A percentile compares a stretch with the other conserved stretches of the same genome.
These are phyloP conservation scores for Urophycis tenuis DNA, from an alignment of 2,797 vertebrate genomes.

Conservation along the genomic window DNA sequence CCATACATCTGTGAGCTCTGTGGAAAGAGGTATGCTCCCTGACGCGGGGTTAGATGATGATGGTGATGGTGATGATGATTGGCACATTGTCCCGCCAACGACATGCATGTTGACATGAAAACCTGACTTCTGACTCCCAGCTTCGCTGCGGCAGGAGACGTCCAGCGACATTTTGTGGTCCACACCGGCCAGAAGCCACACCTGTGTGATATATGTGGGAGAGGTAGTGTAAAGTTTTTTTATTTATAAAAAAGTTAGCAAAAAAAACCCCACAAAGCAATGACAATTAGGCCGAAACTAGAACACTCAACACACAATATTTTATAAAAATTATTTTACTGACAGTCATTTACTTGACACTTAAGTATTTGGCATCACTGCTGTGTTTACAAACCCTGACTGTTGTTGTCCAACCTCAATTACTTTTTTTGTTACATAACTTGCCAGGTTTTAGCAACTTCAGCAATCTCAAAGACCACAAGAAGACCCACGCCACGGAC, in stretches of 20 bases:
- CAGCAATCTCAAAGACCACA: constrained; percentile 96
- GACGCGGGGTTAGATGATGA: background rate
- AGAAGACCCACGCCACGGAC: constrained; percentile 88
- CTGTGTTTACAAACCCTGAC: background rate
- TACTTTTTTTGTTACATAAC: background rate
- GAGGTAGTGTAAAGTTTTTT: constrained; percentile 70
- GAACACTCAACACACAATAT: no score
- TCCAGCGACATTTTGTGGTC: constrained; percentile 93
- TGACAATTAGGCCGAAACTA: background rate
- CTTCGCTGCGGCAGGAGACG: constrained; percentile 93
- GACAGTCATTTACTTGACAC: background rate
- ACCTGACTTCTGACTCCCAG: constrained; percentile 56
- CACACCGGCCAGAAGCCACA: constrained; percentile 96
- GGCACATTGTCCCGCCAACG: background rate
- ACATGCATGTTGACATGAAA: constrained; percentile 1
- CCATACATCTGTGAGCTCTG: constrained; percentile 98
- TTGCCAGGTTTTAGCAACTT: constrained; percentile 89
- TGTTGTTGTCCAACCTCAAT: background rate
- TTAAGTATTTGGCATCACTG: background rate
- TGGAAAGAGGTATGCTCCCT: constrained; percentile 80
- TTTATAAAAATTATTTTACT: background rate
- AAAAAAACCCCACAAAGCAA: background rate
- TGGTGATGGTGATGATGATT: background rate
- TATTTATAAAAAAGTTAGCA: background rate
- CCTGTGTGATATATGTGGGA: constrained; percentile 92